Conservation (phyloP, 1,140 invertebrate species). For the Hyphantria cunea region DNA sequence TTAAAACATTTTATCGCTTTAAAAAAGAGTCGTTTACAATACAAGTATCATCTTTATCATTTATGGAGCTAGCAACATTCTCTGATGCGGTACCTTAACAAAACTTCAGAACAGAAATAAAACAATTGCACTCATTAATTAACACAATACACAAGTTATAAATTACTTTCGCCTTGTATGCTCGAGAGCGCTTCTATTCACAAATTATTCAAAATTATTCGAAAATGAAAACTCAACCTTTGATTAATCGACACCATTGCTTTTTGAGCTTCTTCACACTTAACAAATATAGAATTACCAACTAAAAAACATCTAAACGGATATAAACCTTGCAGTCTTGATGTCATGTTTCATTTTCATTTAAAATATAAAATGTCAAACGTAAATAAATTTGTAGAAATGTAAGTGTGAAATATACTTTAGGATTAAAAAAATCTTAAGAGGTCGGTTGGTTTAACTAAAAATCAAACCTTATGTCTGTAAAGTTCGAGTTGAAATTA, state of each 20-base stretch:
- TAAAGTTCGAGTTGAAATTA: conserved; percentile 14
- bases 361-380: conserved; percentile 8
- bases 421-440: conserved; percentile 26
- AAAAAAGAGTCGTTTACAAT: conserved; percentile 1
- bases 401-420: conserved; percentile 38
- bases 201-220: conserved; percentile 61
- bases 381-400: conserved; percentile 25
- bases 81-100: conserved; percentile 39
- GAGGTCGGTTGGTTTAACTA: not conserved
- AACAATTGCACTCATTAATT: conserved; percentile 62
- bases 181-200: conserved; percentile 55
- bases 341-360: not conserved
- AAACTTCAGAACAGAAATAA: conserved; percentile 50
- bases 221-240: conserved; percentile 45
- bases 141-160: conserved; percentile 53
- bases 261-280: conserved; percentile 31
- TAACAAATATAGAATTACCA: conserved; percentile 27
- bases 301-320: not conserved
- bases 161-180: conserved; percentile 47
- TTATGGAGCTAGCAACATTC: not conserved
- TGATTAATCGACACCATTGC: conserved; percentile 54
- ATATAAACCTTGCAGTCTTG: conserved; percentile 2
- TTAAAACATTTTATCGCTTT: not conserved
- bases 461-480: conserved; percentile 19
- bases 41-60: not conserved